Evolutionary conservation across 1,140 invertebrate genomes (phyloP).

Genomic region (Trachymyrmex cornetzi): DNA sequence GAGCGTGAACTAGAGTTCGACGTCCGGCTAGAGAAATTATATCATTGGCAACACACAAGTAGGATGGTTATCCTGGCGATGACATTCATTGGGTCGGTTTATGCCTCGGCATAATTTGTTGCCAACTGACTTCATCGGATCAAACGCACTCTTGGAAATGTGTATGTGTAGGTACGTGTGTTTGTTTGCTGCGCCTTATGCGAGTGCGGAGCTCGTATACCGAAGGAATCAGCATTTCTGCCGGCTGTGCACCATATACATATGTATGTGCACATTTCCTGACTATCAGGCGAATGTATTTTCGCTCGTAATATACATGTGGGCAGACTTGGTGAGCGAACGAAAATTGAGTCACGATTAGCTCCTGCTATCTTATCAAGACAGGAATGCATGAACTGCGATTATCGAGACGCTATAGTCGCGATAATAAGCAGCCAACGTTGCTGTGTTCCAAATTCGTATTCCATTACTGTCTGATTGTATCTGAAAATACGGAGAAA

Average conservation of each 20-base stretch:
- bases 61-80: constrained; percentile 51
- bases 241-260: not conserved
- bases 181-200: not conserved
- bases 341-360: constrained; percentile 58
- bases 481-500: not conserved
- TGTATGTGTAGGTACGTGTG: not conserved
- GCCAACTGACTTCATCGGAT: constrained; percentile 38
- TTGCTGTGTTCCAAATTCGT: constrained; percentile 33
- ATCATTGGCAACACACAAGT: constrained; percentile 67
- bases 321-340: not conserved
- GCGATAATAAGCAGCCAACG: constrained; percentile 43
- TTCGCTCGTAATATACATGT: not conserved
- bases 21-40: constrained; percentile 80
- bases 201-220: not conserved
- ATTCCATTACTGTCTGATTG: constrained; percentile 44
- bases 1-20: constrained; percentile 74
- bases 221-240: constrained; percentile 5
- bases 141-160: constrained; percentile 9
- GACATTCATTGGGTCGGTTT: constrained; percentile 43
- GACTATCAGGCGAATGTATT: not conserved
- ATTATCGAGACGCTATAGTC: constrained; percentile 47
- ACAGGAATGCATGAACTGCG: constrained; percentile 51
- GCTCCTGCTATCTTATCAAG: constrained; percentile 53
- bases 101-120: constrained; percentile 43
- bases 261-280: not conserved